Evolutionary conservation across 2,797 vertebrate species (phyloP), one percentile per base, ranked within the genome.

Genomic region (Paramormyrops hopkinsi): DNA sequence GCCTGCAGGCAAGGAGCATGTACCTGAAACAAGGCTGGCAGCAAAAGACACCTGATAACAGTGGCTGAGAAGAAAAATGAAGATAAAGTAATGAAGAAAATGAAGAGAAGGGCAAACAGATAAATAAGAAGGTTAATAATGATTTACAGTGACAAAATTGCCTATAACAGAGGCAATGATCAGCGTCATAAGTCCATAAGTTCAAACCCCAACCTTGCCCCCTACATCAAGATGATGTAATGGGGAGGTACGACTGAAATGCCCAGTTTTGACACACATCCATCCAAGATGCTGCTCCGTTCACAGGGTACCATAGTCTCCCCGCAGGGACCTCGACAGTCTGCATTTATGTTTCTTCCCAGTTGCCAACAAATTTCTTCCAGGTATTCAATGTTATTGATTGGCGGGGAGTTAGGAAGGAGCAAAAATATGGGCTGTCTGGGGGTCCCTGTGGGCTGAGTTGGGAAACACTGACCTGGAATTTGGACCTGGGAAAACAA

Each of bases 141-240:
- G 56, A 65, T 54, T 54, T 50, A 62, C 9, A 50, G 44, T 29
- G 41, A 22, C 41, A 89, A 84, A 89, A 37, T 22, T 25, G 76
- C 56, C 53, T 14, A 12, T 46, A 79, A 46, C 8, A 37, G 51
- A 83, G 73, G 33, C n/a, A 46, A n/a, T 56, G 76, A 17, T 54
- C 79, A 83, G 19, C 46, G 17, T 59, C 37, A 85, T 56, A 53
- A 62, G 41, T 51, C 2, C 50, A 51, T 62, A 83, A 11, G 53
- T 41, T 41, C 76, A 46, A 54, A 17, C 54, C 12, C 22, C 17
- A 82, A 41, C 79, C 19, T 4, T 22, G 44, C 41, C 88, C 46
- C 53, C 88, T 50, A 83, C 53, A 53, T 59, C 79, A 22, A 9
- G 25, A 65, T 12, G 7, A 89, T 89, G 59, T 89, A 54, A 89